Evolutionary conservation across 2,888 invertebrate genomes (phyloP).

Genomic region (Drosophila subsilvestris): DNA sequence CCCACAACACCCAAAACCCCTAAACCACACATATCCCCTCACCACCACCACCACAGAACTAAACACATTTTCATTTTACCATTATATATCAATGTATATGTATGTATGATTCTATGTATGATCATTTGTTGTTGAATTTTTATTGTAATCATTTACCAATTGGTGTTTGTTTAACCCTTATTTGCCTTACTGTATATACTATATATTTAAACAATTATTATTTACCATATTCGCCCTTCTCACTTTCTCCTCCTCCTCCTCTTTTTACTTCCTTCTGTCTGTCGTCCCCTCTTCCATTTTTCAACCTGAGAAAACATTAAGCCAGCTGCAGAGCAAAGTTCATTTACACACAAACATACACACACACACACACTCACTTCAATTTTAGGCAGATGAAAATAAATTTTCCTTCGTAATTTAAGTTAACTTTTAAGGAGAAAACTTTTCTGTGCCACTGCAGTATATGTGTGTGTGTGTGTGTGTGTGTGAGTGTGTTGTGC

Average conservation of each 20-base stretch:
- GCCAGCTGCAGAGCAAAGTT: slow-evolving; percentile 40
- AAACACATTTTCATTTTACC: slow-evolving; percentile 39
- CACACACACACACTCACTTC: slow-evolving; percentile 22
- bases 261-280: not conserved
- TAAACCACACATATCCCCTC: slow-evolving; percentile 6
- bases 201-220: slow-evolving; percentile 23
- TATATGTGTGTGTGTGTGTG: slow-evolving; percentile 29
- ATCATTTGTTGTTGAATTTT: slow-evolving; percentile 53
- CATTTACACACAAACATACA: slow-evolving; percentile 17
- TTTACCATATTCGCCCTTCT: slow-evolving; percentile 14
- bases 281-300: slow-evolving; percentile 6
- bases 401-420: slow-evolving; percentile 27
- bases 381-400: slow-evolving; percentile 26
- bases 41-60: slow-evolving; percentile 11
- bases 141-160: slow-evolving; percentile 26
- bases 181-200: slow-evolving; percentile 43
- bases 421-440: slow-evolving; percentile 36
- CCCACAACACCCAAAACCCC: slow-evolving; percentile 26
- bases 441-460: slow-evolving; percentile 25
- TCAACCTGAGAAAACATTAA: slow-evolving; percentile 23
- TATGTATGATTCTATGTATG: slow-evolving; percentile 64
- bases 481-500: slow-evolving; percentile 12
- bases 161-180: slow-evolving; percentile 36
- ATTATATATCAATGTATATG: slow-evolving; percentile 43
- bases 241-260: not conserved